A percentile compares a stretch with the other conserved stretches of the same genome.
Evolutionary conservation across 2,797 vertebrate genomes (phyloP).

Genomic region (Nyctibius grandis): DNA sequence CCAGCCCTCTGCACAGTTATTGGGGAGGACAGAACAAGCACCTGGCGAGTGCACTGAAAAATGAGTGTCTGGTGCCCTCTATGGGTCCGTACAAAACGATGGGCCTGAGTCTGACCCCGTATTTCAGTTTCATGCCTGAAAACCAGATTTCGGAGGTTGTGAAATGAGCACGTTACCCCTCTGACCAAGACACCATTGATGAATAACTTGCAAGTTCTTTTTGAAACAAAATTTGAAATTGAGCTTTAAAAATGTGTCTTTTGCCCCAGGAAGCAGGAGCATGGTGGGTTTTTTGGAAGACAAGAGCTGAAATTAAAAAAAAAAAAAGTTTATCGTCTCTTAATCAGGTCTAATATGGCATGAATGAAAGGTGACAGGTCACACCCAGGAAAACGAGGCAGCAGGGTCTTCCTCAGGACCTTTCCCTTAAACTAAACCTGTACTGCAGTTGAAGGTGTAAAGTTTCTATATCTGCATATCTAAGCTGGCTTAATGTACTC

Average conservation of each 20-base stretch:
- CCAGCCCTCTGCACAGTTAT: not conserved
- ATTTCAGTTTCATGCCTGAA: not conserved
- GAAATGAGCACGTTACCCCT: not conserved
- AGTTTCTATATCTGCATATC: not conserved
- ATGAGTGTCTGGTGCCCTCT: constrained; percentile 64
- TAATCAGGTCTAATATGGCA: not conserved
- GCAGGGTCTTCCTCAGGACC: not conserved
- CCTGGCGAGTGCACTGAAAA: constrained; percentile 33
- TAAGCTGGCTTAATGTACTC: not conserved
- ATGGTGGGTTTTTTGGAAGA: not conserved
- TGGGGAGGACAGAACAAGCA: not conserved
- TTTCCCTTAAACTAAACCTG: not conserved
- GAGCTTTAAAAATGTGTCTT: not conserved
- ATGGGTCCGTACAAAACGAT: not conserved
- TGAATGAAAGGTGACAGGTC: not conserved
- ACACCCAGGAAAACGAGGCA: not conserved
- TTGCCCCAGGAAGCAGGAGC: not conserved
- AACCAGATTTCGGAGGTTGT: not conserved
- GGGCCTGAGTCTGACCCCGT: not conserved
- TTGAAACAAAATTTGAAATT: not conserved
- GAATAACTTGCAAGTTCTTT: not conserved
- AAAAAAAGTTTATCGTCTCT: not conserved
- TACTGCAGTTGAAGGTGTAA: not conserved
- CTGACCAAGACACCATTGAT: not conserved
- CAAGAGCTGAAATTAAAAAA: not conserved